Conservation (phyloP, 30 jellyfish, hydroid and myxozoan species). For the Pseudorhiza aurosa region DNA sequence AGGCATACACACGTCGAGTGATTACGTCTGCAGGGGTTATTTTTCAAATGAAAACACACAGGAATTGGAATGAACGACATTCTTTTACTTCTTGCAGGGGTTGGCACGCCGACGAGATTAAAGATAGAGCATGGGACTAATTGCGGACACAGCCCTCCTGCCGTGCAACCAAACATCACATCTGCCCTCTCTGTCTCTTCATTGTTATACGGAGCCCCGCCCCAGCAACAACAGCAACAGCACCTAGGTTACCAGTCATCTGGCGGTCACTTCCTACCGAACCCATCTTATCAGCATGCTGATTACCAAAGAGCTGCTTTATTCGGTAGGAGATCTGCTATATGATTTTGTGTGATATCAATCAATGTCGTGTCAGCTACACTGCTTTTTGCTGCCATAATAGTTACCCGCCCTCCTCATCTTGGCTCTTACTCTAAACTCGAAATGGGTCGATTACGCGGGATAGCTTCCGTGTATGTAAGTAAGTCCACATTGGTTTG, state of each 20-base stretch:
- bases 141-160: constrained; percentile 68
- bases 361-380: background rate
- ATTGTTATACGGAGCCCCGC: background rate
- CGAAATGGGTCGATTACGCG: background rate
- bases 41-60: too few species aligned
- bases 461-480: background rate
- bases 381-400: background rate
- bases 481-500: too few species aligned
- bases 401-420: background rate
- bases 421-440: background rate
- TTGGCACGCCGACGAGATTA: constrained; percentile 91
- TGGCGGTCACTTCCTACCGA: constrained; percentile 33
- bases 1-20: too few species aligned
- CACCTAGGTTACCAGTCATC: constrained; percentile 33
- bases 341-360: background rate
- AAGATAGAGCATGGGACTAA: constrained; percentile 60
- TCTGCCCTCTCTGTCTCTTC: background rate
- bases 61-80: too few species aligned
- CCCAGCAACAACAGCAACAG: constrained; percentile 19
- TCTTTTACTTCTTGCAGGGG: constrained; percentile 63
- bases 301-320: constrained; percentile 72
- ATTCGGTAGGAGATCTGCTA: constrained; percentile 30
- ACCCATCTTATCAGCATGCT: constrained; percentile 62
- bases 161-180: constrained; percentile 7
- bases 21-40: too few species aligned